Percentiles rank a stretch among this genome's conserved stretches.
Evolutionary conservation across 2,113 vertebrate species (phyloP).

Genomic region (Mesembrinibis cayennensis): DNA sequence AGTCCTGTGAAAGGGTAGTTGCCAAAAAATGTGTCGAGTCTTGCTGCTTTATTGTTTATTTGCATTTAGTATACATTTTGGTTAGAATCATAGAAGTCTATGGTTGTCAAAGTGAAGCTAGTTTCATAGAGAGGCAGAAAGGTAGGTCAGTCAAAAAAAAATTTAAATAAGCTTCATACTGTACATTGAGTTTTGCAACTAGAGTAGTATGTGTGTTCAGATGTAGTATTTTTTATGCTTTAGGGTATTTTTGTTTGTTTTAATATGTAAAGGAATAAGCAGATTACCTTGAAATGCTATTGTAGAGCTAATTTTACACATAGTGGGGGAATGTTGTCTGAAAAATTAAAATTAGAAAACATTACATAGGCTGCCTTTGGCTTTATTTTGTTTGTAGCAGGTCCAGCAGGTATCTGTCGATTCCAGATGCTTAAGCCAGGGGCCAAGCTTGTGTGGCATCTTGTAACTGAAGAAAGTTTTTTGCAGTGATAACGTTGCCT

Average conservation of each 20-base stretch:
- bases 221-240: conserved; percentile 47
- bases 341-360: conserved; percentile 54
- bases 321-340: background rate
- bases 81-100: background rate
- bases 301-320: conserved; percentile 50
- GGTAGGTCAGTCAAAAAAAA: conserved; percentile 25
- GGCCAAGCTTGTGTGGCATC: background rate
- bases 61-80: conserved; percentile 39
- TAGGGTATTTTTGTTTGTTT: conserved; percentile 45
- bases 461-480: background rate
- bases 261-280: conserved; percentile 49
- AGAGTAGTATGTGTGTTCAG: conserved; percentile 53
- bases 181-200: conserved; percentile 52
- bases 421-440: background rate
- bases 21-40: conserved; percentile 17
- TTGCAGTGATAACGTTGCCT: background rate
- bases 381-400: background rate
- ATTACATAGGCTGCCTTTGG: conserved; percentile 38
- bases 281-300: conserved; percentile 51
- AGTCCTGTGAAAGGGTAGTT: conserved; percentile 67
- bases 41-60: conserved; percentile 46
- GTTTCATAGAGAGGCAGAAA: conserved; percentile 33
- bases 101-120: conserved; percentile 17
- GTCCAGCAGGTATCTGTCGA: background rate
- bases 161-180: conserved; percentile 50